phyloP scores from a whole-genome alignment of 2,888 invertebrate genomes.

The Falcaria lacertinaria region DNA sequence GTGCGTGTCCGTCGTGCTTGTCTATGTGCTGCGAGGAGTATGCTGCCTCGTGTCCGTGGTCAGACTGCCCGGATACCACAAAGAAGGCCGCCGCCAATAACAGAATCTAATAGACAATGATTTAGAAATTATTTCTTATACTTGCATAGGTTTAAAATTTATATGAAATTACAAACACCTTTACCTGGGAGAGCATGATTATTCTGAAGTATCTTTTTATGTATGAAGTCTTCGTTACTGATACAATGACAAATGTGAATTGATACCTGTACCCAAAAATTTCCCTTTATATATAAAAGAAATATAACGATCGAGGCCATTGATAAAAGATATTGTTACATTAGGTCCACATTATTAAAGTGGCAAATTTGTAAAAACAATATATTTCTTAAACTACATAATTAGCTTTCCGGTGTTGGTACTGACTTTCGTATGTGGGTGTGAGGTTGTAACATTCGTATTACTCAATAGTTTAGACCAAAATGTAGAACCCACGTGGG shows the following conservation, averaged over 20 bases:
- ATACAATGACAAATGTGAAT: background rate
- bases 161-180: no score
- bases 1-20: conserved; percentile 22
- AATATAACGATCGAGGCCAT: background rate
- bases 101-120: background rate
- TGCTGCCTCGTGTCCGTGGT: conserved; percentile 38
- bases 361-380: background rate
- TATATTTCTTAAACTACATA: no score
- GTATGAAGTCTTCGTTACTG: background rate
- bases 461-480: no score
- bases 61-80: conserved; percentile 32
- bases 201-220: no score
- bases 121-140: background rate
- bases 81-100: background rate
- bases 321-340: background rate
- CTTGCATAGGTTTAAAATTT: no score
- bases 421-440: no score
- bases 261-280: background rate
- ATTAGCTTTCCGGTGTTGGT: no score
- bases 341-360: background rate
- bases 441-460: no score
- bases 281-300: background rate
- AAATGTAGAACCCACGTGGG: no score
- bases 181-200: no score
- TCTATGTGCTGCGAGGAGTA: conserved; percentile 25